Percentiles rank a stretch among this genome's conserved stretches.
These are phyloP conservation scores for Aphelocoma coerulescens DNA, from an alignment of 2,113 vertebrate genomes.

Conservation along the genomic window DNA sequence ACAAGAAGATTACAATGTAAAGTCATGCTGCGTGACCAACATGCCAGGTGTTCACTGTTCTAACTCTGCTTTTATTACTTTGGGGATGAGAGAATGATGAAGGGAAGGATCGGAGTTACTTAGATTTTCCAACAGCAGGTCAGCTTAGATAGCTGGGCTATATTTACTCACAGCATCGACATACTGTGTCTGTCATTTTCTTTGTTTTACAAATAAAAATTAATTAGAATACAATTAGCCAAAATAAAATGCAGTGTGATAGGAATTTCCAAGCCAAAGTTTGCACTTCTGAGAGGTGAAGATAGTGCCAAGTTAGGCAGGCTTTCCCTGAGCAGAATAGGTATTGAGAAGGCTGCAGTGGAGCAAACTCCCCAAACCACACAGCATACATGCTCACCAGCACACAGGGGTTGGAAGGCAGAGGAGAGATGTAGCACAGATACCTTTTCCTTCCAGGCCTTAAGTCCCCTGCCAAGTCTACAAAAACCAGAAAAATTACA, in stretches of 20 bases:
- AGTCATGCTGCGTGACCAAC: slow-evolving; percentile 63
- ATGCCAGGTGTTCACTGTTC: slow-evolving; percentile 69
- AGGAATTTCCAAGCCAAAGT: background rate
- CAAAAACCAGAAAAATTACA: background rate
- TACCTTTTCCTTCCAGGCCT: background rate
- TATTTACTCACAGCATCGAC: background rate
- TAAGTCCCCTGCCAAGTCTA: background rate
- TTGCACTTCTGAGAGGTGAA: background rate
- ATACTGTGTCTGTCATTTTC: background rate
- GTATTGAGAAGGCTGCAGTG: background rate
- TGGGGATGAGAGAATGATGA: slow-evolving; percentile 32
- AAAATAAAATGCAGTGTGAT: background rate
- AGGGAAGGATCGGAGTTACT: background rate
- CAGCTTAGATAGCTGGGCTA: slow-evolving; percentile 15
- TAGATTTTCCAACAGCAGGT: slow-evolving; percentile 46
- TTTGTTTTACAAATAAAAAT: background rate
- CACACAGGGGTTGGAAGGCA: background rate
- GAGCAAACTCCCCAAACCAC: background rate
- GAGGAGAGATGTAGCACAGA: background rate
- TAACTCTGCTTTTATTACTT: slow-evolving; percentile 60
- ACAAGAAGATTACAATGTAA: slow-evolving; percentile 71
- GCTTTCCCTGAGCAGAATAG: background rate
- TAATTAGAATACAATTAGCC: background rate
- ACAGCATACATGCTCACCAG: background rate
- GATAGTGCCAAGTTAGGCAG: background rate